A percentile compares a stretch with the other conserved stretches of the same genome.
These are phyloP conservation scores for Anguilla megastoma DNA, from an alignment of 2,797 vertebrate species.

Conservation along the genomic window DNA sequence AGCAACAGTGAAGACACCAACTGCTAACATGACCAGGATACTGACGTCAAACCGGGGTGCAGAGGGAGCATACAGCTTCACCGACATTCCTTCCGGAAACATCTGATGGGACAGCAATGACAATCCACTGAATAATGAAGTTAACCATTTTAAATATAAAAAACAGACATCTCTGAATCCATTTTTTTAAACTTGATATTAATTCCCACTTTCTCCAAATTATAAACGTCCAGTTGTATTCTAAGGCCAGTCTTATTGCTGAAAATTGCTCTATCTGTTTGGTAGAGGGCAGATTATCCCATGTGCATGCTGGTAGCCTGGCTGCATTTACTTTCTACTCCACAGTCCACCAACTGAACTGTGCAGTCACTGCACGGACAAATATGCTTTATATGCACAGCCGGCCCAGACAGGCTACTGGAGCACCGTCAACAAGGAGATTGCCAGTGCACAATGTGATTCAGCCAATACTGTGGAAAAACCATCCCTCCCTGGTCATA, in stretches of 20 bases:
- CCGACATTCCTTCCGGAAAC: constrained; percentile 73
- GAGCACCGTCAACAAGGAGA: background rate
- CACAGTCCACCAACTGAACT: background rate
- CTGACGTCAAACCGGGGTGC: constrained; percentile 78
- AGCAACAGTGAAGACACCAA: constrained; percentile 82
- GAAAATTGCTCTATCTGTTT: background rate
- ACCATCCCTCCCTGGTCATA: background rate
- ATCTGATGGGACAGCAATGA: constrained; percentile 66
- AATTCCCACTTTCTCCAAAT: background rate
- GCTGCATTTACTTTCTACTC: background rate
- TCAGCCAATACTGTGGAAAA: background rate
- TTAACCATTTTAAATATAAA: background rate
- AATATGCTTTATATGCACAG: background rate
- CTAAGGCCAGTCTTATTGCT: background rate
- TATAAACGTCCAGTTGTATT: background rate
- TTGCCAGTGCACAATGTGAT: background rate
- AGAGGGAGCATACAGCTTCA: constrained; percentile 80
- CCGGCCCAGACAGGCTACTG: background rate
- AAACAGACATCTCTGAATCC: background rate
- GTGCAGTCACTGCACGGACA: background rate
- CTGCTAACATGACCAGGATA: constrained; percentile 85
- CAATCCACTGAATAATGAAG: background rate
- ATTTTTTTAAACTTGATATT: background rate
- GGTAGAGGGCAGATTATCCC: background rate
- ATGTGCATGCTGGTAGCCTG: background rate